Percentiles rank a stretch among this genome's conserved stretches.
Evolutionary conservation across 2,888 invertebrate species (phyloP).

Genomic region (Tenodera sinensis): DNA sequence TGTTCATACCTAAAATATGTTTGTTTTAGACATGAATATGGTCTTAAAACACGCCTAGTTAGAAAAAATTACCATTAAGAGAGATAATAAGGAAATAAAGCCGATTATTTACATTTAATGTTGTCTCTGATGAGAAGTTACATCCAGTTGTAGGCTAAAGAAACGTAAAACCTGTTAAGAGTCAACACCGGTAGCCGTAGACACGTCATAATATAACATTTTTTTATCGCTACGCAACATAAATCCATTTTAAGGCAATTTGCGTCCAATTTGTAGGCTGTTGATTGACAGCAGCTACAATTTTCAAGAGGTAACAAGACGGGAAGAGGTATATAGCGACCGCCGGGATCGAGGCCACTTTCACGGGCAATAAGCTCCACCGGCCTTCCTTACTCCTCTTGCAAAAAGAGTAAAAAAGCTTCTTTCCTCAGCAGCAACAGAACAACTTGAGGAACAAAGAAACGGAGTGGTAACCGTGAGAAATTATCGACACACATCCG

Average conservation of each 20-base stretch:
- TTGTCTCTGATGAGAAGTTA: too few relatives aligned
- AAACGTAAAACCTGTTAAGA: neutral
- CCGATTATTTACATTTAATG: too few relatives aligned
- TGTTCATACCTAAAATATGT: too few relatives aligned
- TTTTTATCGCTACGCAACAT: neutral
- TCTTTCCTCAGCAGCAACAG: neutral
- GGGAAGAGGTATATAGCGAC: neutral
- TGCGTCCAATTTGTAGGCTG: conserved; percentile 10
- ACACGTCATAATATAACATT: neutral
- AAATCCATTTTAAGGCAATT: conserved; percentile 18
- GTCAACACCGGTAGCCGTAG: neutral
- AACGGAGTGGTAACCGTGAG: neutral
- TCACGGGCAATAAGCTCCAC: neutral
- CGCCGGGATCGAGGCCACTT: neutral
- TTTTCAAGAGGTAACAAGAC: neutral
- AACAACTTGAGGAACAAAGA: neutral
- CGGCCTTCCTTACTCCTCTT: neutral
- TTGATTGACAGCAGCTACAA: conserved; percentile 14
- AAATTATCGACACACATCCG: neutral
- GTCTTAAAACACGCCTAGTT: too few relatives aligned
- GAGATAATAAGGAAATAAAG: too few relatives aligned
- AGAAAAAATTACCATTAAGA: too few relatives aligned
- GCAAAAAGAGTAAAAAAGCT: neutral
- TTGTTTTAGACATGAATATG: too few relatives aligned
- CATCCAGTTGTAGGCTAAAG: neutral